Percentiles rank a stretch among this genome's conserved stretches.
Conservation (phyloP, 2,888 invertebrate species). For the Escarpia spicata region DNA sequence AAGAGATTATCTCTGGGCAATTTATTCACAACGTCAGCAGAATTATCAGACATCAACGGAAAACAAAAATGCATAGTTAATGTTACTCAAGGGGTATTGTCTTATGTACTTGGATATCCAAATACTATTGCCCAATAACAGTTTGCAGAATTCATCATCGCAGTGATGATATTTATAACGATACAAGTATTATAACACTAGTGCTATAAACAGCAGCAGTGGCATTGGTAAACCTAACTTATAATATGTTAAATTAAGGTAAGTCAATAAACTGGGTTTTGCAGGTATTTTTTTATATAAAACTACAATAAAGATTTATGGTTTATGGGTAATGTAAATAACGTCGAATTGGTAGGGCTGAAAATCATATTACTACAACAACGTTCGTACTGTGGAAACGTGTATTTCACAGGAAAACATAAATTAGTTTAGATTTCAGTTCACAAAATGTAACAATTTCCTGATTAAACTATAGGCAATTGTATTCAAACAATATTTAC, state of each 20-base stretch:
- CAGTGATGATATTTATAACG: too few relatives aligned
- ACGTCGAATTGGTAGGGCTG: neutral
- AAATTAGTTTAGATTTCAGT: neutral
- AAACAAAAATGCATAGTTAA: too few relatives aligned
- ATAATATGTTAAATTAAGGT: neutral
- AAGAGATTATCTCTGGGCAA: too few relatives aligned
- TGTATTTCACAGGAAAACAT: neutral
- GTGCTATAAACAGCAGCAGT: too few relatives aligned
- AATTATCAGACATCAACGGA: too few relatives aligned
- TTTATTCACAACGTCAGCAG: too few relatives aligned
- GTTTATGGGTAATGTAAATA: neutral
- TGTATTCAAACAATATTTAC: neutral
- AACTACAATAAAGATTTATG: neutral
- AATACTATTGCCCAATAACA: too few relatives aligned
- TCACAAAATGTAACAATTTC: neutral
- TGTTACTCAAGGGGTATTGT: too few relatives aligned
- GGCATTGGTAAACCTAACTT: too few relatives aligned
- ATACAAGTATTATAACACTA: too few relatives aligned
- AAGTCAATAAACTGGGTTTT: neutral
- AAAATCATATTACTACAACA: neutral
- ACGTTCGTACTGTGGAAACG: neutral
- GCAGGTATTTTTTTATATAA: neutral
- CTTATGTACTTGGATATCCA: too few relatives aligned
- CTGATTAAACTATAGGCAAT: neutral
- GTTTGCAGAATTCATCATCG: too few relatives aligned